Evolutionary conservation across 2,113 vertebrate genomes (phyloP).

Genomic region (Morone chrysops): DNA sequence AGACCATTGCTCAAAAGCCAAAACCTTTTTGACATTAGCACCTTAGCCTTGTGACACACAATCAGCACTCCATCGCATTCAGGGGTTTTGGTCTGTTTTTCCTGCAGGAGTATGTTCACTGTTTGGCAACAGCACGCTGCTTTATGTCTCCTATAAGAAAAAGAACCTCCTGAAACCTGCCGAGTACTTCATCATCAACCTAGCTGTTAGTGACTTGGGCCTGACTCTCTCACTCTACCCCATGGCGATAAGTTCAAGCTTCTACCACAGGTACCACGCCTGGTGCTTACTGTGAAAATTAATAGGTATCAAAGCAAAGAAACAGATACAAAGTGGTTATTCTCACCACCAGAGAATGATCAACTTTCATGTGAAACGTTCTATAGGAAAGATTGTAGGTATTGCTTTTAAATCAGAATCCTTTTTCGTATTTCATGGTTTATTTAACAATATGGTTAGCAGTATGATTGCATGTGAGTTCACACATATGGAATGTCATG

Average conservation of each 20-base stretch:
- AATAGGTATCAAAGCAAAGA: neutral
- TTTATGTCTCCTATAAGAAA: slow-evolving; percentile 86
- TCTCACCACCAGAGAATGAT: neutral
- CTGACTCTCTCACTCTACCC: slow-evolving; percentile 88
- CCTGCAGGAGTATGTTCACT: slow-evolving; percentile 84
- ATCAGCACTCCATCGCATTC: neutral
- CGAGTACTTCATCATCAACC: slow-evolving; percentile 88
- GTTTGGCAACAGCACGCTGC: slow-evolving; percentile 83
- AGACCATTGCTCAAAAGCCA: neutral
- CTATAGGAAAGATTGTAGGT: neutral
- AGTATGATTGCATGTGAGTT: slow-evolving; percentile 23
- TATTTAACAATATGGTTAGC: slow-evolving; percentile 20
- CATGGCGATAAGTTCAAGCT: slow-evolving; percentile 85
- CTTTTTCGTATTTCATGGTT: slow-evolving; percentile 21
- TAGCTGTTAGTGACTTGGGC: slow-evolving; percentile 86
- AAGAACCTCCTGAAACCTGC: slow-evolving; percentile 86
- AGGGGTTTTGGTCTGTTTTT: slow-evolving; percentile 19
- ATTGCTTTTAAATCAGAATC: neutral
- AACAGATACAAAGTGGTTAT: neutral
- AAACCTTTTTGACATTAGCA: neutral
- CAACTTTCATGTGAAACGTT: slow-evolving; percentile 5
- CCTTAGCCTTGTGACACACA: neutral
- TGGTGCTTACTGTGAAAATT: neutral
- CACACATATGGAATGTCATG: slow-evolving; percentile 5
- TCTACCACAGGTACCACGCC: slow-evolving; percentile 85